Conservation (phyloP, 2,113 vertebrate species). For the Ailuropoda melanoleuca region DNA sequence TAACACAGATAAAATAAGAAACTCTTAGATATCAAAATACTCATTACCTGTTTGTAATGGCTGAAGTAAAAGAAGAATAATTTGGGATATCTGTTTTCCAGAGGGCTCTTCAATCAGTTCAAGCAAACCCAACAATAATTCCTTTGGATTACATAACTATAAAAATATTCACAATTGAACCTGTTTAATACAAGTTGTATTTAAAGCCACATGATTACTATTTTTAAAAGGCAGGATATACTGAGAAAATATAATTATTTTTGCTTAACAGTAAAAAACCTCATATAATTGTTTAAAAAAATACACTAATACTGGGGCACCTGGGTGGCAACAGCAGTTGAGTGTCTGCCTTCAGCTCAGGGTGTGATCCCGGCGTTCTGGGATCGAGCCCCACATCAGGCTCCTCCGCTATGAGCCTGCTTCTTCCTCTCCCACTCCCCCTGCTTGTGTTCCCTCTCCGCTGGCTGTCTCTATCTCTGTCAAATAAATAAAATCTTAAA, state of each 20-base stretch:
- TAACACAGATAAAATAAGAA: slow-evolving; percentile 42
- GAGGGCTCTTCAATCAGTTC: slow-evolving; percentile 95
- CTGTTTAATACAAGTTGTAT: slow-evolving; percentile 74
- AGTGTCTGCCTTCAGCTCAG: no score
- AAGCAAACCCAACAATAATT: slow-evolving; percentile 94
- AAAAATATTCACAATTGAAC: slow-evolving; percentile 81
- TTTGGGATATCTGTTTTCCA: slow-evolving; percentile 86
- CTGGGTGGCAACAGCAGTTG: no score
- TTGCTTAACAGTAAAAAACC: slow-evolving; percentile 45
- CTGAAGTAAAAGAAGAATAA: slow-evolving; percentile 89
- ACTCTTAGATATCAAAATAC: slow-evolving; percentile 35
- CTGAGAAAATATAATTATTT: slow-evolving; percentile 53
- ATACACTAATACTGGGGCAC: not conserved
- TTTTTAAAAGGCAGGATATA: slow-evolving; percentile 60
- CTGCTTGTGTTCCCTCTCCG: no score
- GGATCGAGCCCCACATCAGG: no score
- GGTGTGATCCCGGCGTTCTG: no score
- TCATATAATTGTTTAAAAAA: not conserved
- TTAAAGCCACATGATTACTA: slow-evolving; percentile 75
- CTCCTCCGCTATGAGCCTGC: no score
- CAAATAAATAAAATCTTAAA: no score
- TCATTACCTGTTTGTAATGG: slow-evolving; percentile 94
- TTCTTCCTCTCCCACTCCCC: no score
- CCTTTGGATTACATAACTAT: slow-evolving; percentile 95
- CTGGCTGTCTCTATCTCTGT: no score